Evolutionary conservation across 2,797 vertebrate species (phyloP), one percentile per base, ranked within the genome.

Genomic region (Lacerta viridis): DNA sequence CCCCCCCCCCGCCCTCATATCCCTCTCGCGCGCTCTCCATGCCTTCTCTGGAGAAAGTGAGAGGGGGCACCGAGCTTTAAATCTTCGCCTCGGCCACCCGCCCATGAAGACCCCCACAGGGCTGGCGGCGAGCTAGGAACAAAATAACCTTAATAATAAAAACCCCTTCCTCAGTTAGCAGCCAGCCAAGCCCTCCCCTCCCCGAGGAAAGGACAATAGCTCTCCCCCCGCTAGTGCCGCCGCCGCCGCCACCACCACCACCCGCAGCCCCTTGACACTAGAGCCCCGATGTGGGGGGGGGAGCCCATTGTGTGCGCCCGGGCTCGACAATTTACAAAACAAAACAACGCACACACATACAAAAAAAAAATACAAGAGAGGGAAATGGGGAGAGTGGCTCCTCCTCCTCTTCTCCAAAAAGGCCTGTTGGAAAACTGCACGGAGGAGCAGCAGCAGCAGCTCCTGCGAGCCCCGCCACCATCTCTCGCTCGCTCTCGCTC

Each of bases 401-500:
- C 90, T 92, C 55, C 85, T 82, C 91, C 92, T 91, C 83, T 74
- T 85, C 92, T 91, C 91, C 91, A 83, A 80, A 91, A 90, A 93
- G 92, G 91, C 92, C 90, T 88, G 85, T 88, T 92, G 92, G 75
- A 93, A 90, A 86, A 83, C 87, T 90, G 88, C 88, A 89, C 78
- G 86, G 75, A 61, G 61, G n/a, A 74, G 33, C 33, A 39, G 72
- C 71, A 18, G 83, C 46, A 7, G 83, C 71, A 20, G 82, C 69
- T 27, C 64, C 79, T 81, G 77, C 88, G 27, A 74, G 77, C 55
- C 90, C 50, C 50, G 50, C 50, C 84, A 88, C 85, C 84, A 5
- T 88, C 76, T 71, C 46, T 59, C 86, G 7, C 13, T 23, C 18
- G 25, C 61, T 46, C 88, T 78, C 81, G 59, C 69, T 86, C 39